phyloP scores from a whole-genome alignment of 92 coral and sea anemone genomes.

The Ricordea florida region DNA sequence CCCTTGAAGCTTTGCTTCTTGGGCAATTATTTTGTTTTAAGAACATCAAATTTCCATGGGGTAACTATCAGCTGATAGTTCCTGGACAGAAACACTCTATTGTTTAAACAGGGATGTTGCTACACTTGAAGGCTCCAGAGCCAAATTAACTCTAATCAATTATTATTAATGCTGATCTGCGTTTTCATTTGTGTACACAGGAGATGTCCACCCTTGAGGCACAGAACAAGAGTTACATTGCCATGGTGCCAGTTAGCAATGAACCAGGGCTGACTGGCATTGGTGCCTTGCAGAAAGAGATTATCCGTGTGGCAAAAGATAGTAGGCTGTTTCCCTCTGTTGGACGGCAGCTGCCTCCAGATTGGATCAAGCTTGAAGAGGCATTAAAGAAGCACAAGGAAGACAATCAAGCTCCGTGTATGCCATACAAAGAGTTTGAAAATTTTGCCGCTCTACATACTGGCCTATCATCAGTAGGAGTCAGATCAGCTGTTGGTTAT shows the following conservation, averaged over 20 bases:
- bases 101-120: background rate
- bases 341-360: conserved; percentile 75
- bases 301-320: conserved; percentile 69
- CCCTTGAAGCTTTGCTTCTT: too few relatives aligned
- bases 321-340: conserved; percentile 75
- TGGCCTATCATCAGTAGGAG: conserved; percentile 37
- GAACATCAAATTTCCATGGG: too few relatives aligned
- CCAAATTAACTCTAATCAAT: background rate
- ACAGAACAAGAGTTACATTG: conserved; percentile 19
- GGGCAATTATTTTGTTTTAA: too few relatives aligned
- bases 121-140: background rate
- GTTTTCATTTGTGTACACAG: too few relatives aligned
- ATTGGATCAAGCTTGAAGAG: conserved; percentile 75
- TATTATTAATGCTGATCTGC: background rate
- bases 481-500: conserved; percentile 66
- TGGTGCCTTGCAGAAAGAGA: conserved; percentile 56
- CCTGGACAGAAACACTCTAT: too few relatives aligned
- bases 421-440: conserved; percentile 66
- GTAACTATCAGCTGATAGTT: too few relatives aligned
- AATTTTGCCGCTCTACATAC: conserved; percentile 45
- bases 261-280: conserved; percentile 69
- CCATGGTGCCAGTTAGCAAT: conserved; percentile 84
- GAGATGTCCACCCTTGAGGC: background rate
- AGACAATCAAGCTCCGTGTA: conserved; percentile 52
- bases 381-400: conserved; percentile 51